Conservation (phyloP, 2,797 vertebrate species). For the Premnoplex brunnescens region DNA sequence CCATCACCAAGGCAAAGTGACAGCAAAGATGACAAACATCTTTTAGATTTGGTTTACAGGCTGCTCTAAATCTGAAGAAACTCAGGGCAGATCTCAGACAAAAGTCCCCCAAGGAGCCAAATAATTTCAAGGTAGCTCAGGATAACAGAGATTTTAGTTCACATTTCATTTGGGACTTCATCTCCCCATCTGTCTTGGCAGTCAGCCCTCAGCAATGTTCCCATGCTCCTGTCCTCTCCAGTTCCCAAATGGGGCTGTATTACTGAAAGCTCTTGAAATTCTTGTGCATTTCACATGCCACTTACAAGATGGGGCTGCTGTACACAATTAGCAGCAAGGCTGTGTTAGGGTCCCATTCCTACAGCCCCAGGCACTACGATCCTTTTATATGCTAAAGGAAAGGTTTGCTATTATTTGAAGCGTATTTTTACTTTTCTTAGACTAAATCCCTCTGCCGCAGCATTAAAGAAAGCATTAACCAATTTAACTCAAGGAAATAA, state of each 20-base stretch:
- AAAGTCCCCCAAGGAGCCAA: not conserved
- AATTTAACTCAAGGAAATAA: not conserved
- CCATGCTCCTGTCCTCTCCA: not conserved
- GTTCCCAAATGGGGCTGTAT: not conserved
- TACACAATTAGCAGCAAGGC: not conserved
- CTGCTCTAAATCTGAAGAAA: not conserved
- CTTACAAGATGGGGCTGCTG: not conserved
- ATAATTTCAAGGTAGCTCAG: not conserved
- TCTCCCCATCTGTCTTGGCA: not conserved
- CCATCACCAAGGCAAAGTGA: not conserved
- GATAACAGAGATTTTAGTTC: not conserved
- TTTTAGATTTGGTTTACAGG: not conserved
- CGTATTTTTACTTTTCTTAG: not conserved
- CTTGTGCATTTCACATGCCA: not conserved
- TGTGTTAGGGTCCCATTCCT: not conserved
- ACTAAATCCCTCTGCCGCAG: not conserved
- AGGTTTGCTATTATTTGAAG: not conserved
- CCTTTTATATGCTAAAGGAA: not conserved
- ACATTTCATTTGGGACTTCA: not conserved
- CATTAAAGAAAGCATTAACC: not conserved
- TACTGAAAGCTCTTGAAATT: not conserved
- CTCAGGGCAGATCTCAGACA: not conserved
- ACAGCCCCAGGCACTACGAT: accelerated
- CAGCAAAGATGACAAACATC: not conserved
- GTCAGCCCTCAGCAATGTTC: not conserved